Conservation (phyloP, 2,797 vertebrate genomes). For the Pseudochaenichthys georgianus region DNA sequence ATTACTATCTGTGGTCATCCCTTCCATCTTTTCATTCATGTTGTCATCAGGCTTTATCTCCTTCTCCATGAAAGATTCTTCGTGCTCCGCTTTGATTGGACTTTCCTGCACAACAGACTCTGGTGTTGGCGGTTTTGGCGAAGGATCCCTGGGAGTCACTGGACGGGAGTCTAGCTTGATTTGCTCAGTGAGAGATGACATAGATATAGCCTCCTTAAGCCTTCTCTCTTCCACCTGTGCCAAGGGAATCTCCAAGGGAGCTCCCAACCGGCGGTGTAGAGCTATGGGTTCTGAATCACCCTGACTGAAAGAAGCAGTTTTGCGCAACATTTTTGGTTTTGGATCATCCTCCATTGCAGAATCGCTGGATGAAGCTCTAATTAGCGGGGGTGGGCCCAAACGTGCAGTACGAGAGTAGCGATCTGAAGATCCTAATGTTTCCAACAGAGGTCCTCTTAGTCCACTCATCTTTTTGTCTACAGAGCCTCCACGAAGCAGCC, state of each 20-base stretch:
- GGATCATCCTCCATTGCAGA: constrained; percentile 86
- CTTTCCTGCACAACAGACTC: constrained; percentile 71
- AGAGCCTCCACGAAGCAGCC: constrained; percentile 89
- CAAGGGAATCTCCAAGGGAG: constrained; percentile 94
- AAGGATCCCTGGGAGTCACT: constrained; percentile 75
- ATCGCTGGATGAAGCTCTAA: constrained; percentile 93
- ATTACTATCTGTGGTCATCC: constrained; percentile 71
- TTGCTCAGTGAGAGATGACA: constrained; percentile 92
- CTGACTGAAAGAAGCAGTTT: constrained; percentile 97
- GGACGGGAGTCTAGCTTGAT: constrained; percentile 81
- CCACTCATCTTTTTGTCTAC: constrained; percentile 96
- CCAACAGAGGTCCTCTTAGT: constrained; percentile 93
- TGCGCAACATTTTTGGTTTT: constrained; percentile 89
- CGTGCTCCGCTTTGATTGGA: constrained; percentile 71
- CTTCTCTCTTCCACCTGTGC: constrained; percentile 88
- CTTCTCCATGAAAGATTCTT: constrained; percentile 74
- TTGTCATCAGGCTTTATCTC: constrained; percentile 72
- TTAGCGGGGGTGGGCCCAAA: constrained; percentile 84
- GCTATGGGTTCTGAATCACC: constrained; percentile 92
- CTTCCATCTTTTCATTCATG: constrained; percentile 73
- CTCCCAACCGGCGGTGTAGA: constrained; percentile 92
- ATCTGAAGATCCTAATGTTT: constrained; percentile 89
- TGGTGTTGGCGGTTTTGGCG: constrained; percentile 73
- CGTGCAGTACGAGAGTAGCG: constrained; percentile 81
- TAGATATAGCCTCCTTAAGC: constrained; percentile 94